These are phyloP conservation scores for Tethea ocularis DNA, from an alignment of 2,888 invertebrate genomes.

Conservation along the genomic window DNA sequence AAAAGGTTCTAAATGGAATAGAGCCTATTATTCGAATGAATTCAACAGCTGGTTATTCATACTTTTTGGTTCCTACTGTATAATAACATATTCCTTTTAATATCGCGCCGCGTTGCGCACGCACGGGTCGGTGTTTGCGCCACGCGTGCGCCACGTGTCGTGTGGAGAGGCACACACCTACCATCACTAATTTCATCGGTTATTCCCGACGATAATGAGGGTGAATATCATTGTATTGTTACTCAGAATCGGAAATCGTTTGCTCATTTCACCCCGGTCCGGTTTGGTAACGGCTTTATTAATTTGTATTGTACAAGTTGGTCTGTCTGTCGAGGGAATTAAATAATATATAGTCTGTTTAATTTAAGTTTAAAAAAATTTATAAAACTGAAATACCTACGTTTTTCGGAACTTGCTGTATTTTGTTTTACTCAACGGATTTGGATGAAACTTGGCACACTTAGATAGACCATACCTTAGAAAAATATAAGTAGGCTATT, in stretches of 20 bases:
- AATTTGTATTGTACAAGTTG: constrained; percentile 19
- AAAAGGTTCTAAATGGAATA: too few species aligned
- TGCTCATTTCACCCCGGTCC: constrained; percentile 55
- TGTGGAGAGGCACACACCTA: constrained; percentile 53
- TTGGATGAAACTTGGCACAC: too few species aligned
- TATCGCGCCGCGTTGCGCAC: constrained; percentile 60
- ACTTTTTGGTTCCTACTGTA: constrained; percentile 23
- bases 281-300: constrained; percentile 41
- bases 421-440: too few species aligned
- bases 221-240: constrained; percentile 36
- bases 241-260: constrained; percentile 43
- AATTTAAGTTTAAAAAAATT: neutral
- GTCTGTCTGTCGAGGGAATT: neutral
- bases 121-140: constrained; percentile 65
- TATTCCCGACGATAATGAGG: constrained; percentile 31
- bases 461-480: too few species aligned
- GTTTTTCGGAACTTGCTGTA: neutral
- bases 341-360: neutral
- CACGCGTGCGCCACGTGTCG: constrained; percentile 59
- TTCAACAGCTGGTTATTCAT: too few species aligned
- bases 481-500: too few species aligned
- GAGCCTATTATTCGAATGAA: too few species aligned
- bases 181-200: constrained; percentile 43
- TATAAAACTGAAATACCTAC: neutral
- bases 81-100: constrained; percentile 73